A percentile compares a stretch with the other conserved stretches of the same genome.
phyloP scores from a whole-genome alignment of 2,113 vertebrate genomes.

The Hypomesus transpacificus region DNA sequence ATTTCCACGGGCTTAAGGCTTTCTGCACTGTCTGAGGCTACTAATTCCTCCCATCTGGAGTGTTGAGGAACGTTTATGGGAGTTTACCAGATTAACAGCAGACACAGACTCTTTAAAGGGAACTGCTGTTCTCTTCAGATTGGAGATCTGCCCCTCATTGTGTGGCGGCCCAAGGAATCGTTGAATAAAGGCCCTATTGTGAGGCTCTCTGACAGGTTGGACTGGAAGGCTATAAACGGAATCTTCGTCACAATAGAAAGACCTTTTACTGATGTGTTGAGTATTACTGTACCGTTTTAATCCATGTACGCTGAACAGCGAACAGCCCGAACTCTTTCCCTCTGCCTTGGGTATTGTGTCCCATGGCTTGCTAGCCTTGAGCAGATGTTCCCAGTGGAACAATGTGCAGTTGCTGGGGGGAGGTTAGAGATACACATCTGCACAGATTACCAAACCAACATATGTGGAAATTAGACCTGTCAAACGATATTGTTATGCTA shows the following conservation, averaged over 20 bases:
- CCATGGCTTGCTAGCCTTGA: conserved; percentile 2
- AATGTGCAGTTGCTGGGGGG: conserved; percentile 42
- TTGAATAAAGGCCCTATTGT: conserved; percentile 61
- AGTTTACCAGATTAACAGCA: conserved; percentile 70
- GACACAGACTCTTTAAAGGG: conserved; percentile 64
- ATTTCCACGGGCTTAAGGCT: conserved; percentile 59
- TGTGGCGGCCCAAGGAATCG: conserved; percentile 45
- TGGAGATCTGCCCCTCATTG: conserved; percentile 59
- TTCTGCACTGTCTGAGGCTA: conserved; percentile 53
- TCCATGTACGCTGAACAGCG: conserved; percentile 49
- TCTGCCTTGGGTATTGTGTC: background rate
- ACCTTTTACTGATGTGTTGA: conserved; percentile 55
- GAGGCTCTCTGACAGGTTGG: conserved; percentile 49
- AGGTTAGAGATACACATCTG: conserved; percentile 65
- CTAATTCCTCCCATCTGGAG: conserved; percentile 68
- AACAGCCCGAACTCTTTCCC: conserved; percentile 10
- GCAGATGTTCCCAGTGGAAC: conserved; percentile 19
- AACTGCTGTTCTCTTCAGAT: conserved; percentile 66
- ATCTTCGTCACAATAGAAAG: conserved; percentile 27
- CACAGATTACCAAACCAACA: conserved; percentile 54
- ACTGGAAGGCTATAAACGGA: conserved; percentile 59
- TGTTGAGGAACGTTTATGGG: conserved; percentile 64
- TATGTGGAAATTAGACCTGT: conserved; percentile 55
- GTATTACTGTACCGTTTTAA: conserved; percentile 53
- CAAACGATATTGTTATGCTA: conserved; percentile 39